Percentiles rank a stretch among this genome's conserved stretches.
Evolutionary conservation across 2,888 invertebrate genomes (phyloP).

Genomic region (Drosophila limbata): DNA sequence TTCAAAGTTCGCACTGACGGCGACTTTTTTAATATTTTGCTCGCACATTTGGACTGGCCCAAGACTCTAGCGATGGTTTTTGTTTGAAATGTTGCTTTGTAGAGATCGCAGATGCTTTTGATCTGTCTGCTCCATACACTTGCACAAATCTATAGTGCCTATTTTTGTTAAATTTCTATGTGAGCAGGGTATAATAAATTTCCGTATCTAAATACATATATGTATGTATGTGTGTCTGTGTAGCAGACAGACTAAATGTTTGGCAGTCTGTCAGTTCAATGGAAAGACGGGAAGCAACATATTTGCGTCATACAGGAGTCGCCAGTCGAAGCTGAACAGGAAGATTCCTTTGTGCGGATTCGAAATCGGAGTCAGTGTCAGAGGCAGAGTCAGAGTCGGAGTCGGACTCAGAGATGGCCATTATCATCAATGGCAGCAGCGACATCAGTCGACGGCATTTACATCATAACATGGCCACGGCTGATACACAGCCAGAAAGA

Average conservation of each 20-base stretch:
- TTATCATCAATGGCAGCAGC: constrained; percentile 61
- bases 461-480: constrained; percentile 71
- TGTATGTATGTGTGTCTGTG: constrained; percentile 6
- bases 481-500: constrained; percentile 76
- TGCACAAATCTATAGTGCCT: background rate
- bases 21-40: too few species aligned
- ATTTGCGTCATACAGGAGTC: constrained; percentile 52
- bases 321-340: constrained; percentile 5
- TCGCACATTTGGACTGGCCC: too few species aligned
- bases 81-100: too few species aligned
- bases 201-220: constrained; percentile 47
- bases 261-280: constrained; percentile 57
- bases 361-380: background rate
- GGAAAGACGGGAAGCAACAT: constrained; percentile 65
- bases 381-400: background rate
- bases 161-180: background rate
- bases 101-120: too few species aligned
- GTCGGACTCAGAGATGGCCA: constrained; percentile 31
- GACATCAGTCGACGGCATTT: constrained; percentile 48
- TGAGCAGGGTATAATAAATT: constrained; percentile 37
- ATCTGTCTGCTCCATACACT: background rate
- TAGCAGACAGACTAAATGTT: constrained; percentile 61
- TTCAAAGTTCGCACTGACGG: too few species aligned
- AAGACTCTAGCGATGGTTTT: too few species aligned
- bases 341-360: constrained; percentile 2